Evolutionary conservation across 2,797 vertebrate genomes (phyloP), one percentile per base, ranked within the genome.

Genomic region (Heterohyrax brucei): DNA sequence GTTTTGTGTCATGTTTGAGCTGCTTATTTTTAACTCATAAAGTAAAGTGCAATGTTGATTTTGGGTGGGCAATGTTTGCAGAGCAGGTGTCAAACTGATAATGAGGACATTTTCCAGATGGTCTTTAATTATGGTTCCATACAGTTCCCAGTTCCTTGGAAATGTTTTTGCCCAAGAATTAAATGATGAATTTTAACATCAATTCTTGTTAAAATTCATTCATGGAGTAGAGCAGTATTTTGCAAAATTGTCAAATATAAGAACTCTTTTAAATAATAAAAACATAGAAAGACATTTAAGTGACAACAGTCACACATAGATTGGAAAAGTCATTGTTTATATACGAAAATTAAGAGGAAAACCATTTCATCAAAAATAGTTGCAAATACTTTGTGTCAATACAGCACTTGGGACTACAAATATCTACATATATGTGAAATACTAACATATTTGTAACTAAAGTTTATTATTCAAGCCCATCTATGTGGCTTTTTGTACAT

Each of bases 201-300:
- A 89, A 89, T 46, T 94, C 30, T 3, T 84, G 13, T 61, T 48
- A 80, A 84, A n/a, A 92, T 92, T 61, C 5, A 93, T 82, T 93
- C 3, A 92, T 83, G 0, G 26, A 76, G 1, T 72, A n/a, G 9
- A 92, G 53, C 1, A 80, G 9, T 68, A 83, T 94, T 87, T 92
- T 44, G 62, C 39, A 72, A 7, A 33, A 72, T 89, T 91, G 56
- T 26, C 16, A 68, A 86, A 68, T 83, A 73, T 56, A 16, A 86
- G 0, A 0, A 2, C 2, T 1, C 10, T 3, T 91, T 79, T 82
- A 82, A 56, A 62, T 77, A 83, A 44, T 4, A 79, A 90, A 91
- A 77, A 62, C 94, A 62, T 80, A 80, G 16, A 92, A 3, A 96
- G 10, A 44, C 0, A 75, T 56, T 5, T 8, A 91, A 68, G n/a